These are phyloP conservation scores for Ramazzottius varieornatus DNA, from an alignment of 2,888 invertebrate genomes.

Conservation along the genomic window DNA sequence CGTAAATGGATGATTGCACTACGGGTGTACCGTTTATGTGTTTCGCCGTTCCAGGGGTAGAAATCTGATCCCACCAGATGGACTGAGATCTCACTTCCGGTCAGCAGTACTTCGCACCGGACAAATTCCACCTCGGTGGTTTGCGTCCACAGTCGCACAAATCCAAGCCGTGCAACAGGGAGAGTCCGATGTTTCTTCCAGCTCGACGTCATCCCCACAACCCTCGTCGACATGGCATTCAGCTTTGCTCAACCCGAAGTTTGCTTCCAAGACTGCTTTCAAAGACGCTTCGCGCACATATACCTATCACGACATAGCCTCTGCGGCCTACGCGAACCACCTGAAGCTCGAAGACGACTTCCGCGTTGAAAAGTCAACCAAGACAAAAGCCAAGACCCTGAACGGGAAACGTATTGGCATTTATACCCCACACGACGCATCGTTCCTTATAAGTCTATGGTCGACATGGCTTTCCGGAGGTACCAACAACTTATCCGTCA, in stretches of 20 bases:
- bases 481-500: too few relatives aligned
- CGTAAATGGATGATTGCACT: too few relatives aligned
- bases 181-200: too few relatives aligned
- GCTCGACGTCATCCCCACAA: too few relatives aligned
- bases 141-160: too few relatives aligned
- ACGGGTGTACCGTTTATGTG: too few relatives aligned
- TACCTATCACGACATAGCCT: background rate
- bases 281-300: background rate
- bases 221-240: background rate
- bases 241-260: background rate
- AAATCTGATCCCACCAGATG: too few relatives aligned
- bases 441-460: background rate
- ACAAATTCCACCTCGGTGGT: too few relatives aligned
- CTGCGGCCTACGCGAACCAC: background rate
- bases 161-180: too few relatives aligned
- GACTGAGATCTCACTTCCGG: too few relatives aligned
- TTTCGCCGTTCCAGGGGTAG: too few relatives aligned
- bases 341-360: constrained; percentile 1
- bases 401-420: background rate
- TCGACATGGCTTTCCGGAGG: background rate
- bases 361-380: background rate
- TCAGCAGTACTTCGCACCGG: too few relatives aligned
- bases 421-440: background rate
- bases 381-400: background rate
- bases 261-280: background rate